Evolutionary conservation across 2,113 vertebrate genomes (phyloP), one percentile per base, ranked within the genome.

Genomic region (Malurus melanocephalus): DNA sequence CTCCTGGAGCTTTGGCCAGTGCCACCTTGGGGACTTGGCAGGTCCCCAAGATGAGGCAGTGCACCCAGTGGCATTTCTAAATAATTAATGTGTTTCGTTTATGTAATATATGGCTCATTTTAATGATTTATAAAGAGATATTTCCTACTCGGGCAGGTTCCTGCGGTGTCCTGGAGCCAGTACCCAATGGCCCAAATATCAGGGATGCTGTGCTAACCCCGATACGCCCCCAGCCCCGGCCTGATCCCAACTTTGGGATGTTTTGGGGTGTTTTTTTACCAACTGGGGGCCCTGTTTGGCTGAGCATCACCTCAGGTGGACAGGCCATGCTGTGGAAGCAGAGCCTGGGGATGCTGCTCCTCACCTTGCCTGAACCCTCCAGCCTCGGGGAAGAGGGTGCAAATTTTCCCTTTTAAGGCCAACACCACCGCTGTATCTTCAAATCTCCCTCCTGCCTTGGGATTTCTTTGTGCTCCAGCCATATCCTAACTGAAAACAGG

Each of bases 371-470:
- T 87, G 95, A 95, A 93, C 94, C 73, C 71, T 11, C 42, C 2
- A 0, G 55, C n/a, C 61, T 32, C 1, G 1, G 76, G 15, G 3
- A 24, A 19, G 20, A 67, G 86, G 94, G 95, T 92, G 88, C 42
- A 5, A 91, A 86, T 95, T 95, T 94, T 95, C 85, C 96, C 96
- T 94, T 95, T 95, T 96, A 96, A 93, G 95, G 95, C 68, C 93
- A 96, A 90, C 40, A 6, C 89, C 20, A 30, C 59, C 20, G 79
- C 87, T n/a, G 57, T 77, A 86, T 94, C 94, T 93, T 74, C 83
- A 76, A 84, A 90, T 89, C 87, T 94, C 94, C 74, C 82, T 82
- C 90, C 92, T 94, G 85, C 90, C 78, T 73, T 80, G 51, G 67
- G 79, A 61, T 83, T 91, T 89, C 84, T 95, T 87, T 80, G 88